Percentiles rank a stretch among this genome's conserved stretches.
phyloP scores from a whole-genome alignment of 2,797 vertebrate genomes.

The Novumbra hubbsi region DNA sequence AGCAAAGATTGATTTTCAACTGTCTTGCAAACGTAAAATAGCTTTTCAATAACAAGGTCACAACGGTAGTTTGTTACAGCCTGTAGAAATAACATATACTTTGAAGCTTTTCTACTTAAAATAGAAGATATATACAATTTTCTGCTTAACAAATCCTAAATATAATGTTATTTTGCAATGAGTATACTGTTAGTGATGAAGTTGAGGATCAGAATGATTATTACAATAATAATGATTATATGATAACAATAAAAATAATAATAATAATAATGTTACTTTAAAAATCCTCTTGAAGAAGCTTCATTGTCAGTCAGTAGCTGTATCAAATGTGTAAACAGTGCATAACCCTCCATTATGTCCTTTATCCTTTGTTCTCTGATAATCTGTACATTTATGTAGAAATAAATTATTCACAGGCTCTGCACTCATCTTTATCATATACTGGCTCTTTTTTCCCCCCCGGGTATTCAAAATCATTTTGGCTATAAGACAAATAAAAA shows the following conservation, averaged over 20 bases:
- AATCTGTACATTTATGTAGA: conserved; percentile 75
- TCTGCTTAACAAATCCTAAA: conserved; percentile 72
- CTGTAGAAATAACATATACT: conserved; percentile 64
- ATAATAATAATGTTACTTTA: conserved; percentile 68
- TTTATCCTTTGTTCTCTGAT: conserved; percentile 69
- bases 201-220: conserved; percentile 59
- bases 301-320: conserved; percentile 76
- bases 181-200: conserved; percentile 64
- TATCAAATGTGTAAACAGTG: conserved; percentile 75
- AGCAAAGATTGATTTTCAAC: conserved; percentile 12
- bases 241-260: conserved; percentile 61
- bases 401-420: conserved; percentile 84
- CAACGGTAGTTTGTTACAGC: conserved; percentile 63
- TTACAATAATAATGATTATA: conserved; percentile 60
- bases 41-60: conserved; percentile 66
- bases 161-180: conserved; percentile 65
- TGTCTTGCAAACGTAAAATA: conserved; percentile 22
- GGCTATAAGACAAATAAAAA: conserved; percentile 71
- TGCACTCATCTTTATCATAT: conserved; percentile 74
- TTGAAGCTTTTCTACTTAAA: conserved; percentile 70
- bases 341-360: conserved; percentile 66
- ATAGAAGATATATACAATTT: conserved; percentile 71
- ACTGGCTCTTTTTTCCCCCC: conserved; percentile 68
- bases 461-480: conserved; percentile 61
- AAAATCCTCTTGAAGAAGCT: conserved; percentile 59